These are phyloP conservation scores for Dolichomitus sp. DNA, from an alignment of 2,888 invertebrate genomes.

Conservation along the genomic window DNA sequence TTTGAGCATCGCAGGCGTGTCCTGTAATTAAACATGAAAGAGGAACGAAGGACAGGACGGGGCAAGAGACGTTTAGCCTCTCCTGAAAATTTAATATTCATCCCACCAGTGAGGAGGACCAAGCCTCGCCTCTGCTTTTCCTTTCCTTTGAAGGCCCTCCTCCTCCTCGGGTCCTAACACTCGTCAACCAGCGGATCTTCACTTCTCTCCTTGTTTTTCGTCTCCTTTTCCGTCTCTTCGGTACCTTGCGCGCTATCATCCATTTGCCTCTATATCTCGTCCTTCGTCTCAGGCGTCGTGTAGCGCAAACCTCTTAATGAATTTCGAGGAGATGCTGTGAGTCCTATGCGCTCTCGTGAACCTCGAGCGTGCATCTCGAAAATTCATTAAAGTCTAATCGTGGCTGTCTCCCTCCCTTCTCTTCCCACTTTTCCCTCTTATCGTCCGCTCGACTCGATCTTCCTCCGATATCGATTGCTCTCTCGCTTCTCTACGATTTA, in stretches of 20 bases:
- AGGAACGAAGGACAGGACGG: conserved; percentile 63
- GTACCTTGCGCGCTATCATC: conserved; percentile 46
- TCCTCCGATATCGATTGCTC: conserved; percentile 68
- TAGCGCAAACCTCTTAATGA: conserved; percentile 76
- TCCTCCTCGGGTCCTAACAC: conserved; percentile 59
- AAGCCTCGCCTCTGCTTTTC: conserved; percentile 58
- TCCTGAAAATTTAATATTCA: conserved; percentile 80
- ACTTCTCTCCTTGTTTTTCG: conserved; percentile 49
- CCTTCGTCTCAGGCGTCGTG: conserved; percentile 67
- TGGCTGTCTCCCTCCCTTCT: conserved; percentile 34
- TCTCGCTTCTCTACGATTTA: conserved; percentile 56
- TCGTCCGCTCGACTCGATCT: conserved; percentile 55
- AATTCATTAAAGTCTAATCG: conserved; percentile 75
- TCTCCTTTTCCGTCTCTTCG: conserved; percentile 49
- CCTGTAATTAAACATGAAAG: conserved; percentile 49
- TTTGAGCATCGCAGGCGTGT: conserved; percentile 18
- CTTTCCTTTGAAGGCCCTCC: conserved; percentile 70
- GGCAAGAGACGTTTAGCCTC: conserved; percentile 58
- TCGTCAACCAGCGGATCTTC: conserved; percentile 59
- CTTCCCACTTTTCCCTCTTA: conserved; percentile 30
- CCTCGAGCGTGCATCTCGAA: conserved; percentile 63
- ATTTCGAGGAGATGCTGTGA: conserved; percentile 71
- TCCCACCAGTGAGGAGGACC: conserved; percentile 63
- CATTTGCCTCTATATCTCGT: conserved; percentile 46
- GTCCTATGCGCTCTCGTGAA: conserved; percentile 42